Evolutionary conservation across 53 echinoderm and acorn worm genomes (phyloP), one percentile per base, ranked within the genome.

Genomic region (Holothuria leucospilota): DNA sequence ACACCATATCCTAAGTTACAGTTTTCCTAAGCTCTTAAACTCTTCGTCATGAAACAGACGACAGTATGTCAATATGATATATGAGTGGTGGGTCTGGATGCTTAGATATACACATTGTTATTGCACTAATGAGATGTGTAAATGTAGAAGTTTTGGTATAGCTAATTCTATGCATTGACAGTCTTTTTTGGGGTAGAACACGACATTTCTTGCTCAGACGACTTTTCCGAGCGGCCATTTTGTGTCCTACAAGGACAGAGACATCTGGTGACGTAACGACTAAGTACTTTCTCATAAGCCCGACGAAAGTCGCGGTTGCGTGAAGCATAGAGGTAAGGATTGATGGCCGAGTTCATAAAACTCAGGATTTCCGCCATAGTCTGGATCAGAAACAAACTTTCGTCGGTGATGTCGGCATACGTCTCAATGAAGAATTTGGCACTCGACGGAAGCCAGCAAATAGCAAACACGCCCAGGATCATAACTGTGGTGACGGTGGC

Each of bases 361-460:
- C 62, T 82, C 62, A 63, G 46, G 4, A 82, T 62, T 23, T 82
- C 62, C 13, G 83, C 64, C 83, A 66, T 65, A 5, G 83, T 82
- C 63, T 82, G 83, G 24, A 83, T 65, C 23, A 83, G 39, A 29
- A 83, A 82, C 12, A 82, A 39, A n/a, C 20, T 18, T 30, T 82
- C 82, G 63, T 82, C 82, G 13, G 82, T 82, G 9, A 42, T 39
- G 9, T 63, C 62, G 1, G 82, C 64, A 13, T 82, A 82, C 21
- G 63, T 63, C 64, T 82, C 82, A 62, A 82, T 63, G 63, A 63
- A 82, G 63, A 82, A 82, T 20, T 82, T 82, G 8, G 64, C 82
- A 29, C 82, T 82, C 23, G 82, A 62, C 8, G 82, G 82, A 20
- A 82, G 63, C 82, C 82, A 82, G 63, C 82, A 82, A 0, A 82